Evolutionary conservation across 2,888 invertebrate genomes (phyloP).

Genomic region (Parnassius orleans): DNA sequence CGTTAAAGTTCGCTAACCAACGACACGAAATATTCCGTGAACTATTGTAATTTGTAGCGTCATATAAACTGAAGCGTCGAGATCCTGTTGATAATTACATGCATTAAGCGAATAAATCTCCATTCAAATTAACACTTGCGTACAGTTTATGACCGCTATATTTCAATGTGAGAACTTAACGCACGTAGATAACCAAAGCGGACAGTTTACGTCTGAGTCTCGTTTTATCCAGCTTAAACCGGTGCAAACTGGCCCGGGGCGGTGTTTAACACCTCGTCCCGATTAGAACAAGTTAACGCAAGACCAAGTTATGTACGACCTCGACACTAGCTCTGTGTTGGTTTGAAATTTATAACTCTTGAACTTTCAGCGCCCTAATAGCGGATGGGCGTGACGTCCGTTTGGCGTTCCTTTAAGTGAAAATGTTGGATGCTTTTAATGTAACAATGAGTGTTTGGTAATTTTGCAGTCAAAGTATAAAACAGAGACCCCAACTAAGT

Average conservation of each 20-base stretch:
- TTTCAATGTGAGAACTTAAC: conserved; percentile 7
- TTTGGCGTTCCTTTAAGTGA: conserved; percentile 6
- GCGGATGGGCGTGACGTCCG: background rate
- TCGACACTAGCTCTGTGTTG: conserved; percentile 13
- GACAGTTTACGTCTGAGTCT: conserved; percentile 31
- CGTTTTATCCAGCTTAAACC: conserved; percentile 46
- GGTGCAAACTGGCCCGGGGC: conserved; percentile 46
- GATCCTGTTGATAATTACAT: conserved; percentile 14
- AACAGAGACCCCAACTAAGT: no score
- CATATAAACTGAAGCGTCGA: conserved; percentile 13
- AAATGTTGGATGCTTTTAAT: conserved; percentile 5
- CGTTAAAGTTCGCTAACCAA: no score
- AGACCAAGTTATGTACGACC: conserved; percentile 26
- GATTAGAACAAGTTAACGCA: conserved; percentile 39
- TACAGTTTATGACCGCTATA: conserved; percentile 14
- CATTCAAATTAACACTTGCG: conserved; percentile 21
- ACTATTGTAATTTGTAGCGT: background rate
- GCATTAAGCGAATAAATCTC: conserved; percentile 20
- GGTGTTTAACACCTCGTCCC: conserved; percentile 62
- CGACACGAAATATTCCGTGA: no score
- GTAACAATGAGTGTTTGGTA: background rate
- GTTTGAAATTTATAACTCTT: conserved; percentile 24
- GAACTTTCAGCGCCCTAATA: conserved; percentile 20
- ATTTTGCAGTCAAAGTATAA: background rate
- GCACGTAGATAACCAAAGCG: conserved; percentile 2